Conservation (phyloP, 2,113 vertebrate genomes). For the Varanus komodoensis region DNA sequence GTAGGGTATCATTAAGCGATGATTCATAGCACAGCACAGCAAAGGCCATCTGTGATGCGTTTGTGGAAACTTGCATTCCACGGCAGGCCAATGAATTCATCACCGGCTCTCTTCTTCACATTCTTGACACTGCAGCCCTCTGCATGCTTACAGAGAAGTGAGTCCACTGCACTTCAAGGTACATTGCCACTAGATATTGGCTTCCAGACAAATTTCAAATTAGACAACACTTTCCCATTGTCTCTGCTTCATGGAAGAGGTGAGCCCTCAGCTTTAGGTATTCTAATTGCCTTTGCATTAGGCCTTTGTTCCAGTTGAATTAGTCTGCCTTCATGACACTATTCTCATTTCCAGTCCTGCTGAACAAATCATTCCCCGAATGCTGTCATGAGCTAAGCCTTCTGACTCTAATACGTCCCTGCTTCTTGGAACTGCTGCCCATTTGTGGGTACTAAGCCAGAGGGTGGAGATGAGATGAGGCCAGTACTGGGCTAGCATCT, state of each 20-base stretch:
- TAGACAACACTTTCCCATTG: neutral
- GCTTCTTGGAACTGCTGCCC: neutral
- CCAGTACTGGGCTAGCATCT: neutral
- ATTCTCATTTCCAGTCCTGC: neutral
- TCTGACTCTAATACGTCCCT: neutral
- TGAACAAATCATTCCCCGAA: neutral
- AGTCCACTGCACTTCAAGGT: neutral
- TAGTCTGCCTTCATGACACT: neutral
- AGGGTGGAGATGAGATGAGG: neutral
- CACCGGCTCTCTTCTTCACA: neutral
- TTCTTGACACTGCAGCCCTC: too few species aligned
- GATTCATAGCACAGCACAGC: neutral
- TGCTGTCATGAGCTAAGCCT: neutral
- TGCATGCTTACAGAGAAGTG: neutral
- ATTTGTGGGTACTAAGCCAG: too few species aligned
- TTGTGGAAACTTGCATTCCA: neutral
- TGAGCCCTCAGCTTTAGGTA: neutral
- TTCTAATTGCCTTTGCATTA: too few species aligned
- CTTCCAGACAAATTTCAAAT: neutral
- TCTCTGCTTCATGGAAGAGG: neutral
- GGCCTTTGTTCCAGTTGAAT: too few species aligned
- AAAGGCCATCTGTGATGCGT: neutral
- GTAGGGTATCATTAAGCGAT: neutral
- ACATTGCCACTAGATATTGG: neutral
- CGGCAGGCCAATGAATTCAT: neutral